These are phyloP conservation scores for Galleria mellonella DNA, from an alignment of 1,140 invertebrate species.

Conservation along the genomic window DNA sequence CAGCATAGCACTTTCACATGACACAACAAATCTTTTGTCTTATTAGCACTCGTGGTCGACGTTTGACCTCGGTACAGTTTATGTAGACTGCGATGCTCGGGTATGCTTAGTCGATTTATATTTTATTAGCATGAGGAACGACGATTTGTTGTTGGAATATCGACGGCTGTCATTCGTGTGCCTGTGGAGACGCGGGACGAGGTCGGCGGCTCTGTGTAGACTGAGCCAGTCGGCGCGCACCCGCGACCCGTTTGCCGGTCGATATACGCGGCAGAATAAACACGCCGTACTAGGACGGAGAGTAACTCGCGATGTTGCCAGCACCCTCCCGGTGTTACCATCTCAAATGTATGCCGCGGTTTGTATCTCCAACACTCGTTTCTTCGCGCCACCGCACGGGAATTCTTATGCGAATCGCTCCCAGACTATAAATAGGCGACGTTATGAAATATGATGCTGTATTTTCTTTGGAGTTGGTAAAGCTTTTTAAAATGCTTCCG, in stretches of 20 bases:
- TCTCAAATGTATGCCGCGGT: constrained; percentile 36
- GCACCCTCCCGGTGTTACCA: constrained; percentile 30
- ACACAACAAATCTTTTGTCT: constrained; percentile 39
- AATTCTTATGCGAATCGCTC: constrained; percentile 19
- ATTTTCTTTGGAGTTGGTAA: not conserved
- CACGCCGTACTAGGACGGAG: constrained; percentile 54
- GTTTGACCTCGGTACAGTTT: not conserved
- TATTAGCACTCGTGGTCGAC: constrained; percentile 13
- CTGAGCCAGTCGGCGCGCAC: constrained; percentile 57
- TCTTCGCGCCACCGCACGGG: constrained; percentile 9
- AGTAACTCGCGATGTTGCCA: constrained; percentile 48
- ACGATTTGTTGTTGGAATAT: constrained; percentile 47
- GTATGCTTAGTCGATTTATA: too few relatives aligned
- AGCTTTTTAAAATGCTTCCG: not conserved
- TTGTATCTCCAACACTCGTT: constrained; percentile 31
- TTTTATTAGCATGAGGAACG: not conserved
- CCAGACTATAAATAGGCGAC: constrained; percentile 12
- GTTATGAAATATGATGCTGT: constrained; percentile 9
- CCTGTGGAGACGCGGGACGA: constrained; percentile 26
- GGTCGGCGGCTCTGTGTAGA: constrained; percentile 31
- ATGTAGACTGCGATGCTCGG: not conserved
- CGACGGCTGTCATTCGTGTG: constrained; percentile 35
- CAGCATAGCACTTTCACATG: constrained; percentile 44
- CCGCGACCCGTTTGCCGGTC: constrained; percentile 36
- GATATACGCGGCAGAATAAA: constrained; percentile 71